Conservation (phyloP, 2,113 vertebrate genomes). For the Corvus hawaiiensis region DNA sequence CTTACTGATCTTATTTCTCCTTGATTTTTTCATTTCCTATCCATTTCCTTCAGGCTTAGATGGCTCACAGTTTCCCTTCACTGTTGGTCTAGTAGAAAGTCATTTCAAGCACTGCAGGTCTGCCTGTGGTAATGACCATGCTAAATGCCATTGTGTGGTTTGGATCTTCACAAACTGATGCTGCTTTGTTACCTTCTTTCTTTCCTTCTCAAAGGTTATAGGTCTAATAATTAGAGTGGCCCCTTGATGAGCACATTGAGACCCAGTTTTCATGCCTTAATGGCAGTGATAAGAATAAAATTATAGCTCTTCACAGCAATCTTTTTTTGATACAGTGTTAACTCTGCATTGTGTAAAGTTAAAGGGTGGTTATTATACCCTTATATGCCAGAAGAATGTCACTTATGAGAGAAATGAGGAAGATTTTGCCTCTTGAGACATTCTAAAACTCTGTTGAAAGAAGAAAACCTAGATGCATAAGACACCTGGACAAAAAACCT, state of each 20-base stretch:
- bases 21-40: neutral
- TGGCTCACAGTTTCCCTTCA: neutral
- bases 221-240: neutral
- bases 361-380: neutral
- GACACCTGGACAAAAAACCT: neutral
- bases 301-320: neutral
- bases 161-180: neutral
- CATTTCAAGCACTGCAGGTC: neutral
- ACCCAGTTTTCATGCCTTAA: neutral
- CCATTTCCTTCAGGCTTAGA: neutral
- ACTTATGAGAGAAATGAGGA: neutral
- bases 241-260: neutral
- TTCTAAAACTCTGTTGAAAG: neutral
- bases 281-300: neutral
- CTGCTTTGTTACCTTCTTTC: neutral
- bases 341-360: neutral
- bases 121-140: neutral
- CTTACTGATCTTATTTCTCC: neutral
- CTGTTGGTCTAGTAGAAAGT: neutral
- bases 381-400: neutral
- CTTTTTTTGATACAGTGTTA: neutral
- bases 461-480: neutral
- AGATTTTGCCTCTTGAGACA: neutral
- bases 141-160: conserved; percentile 10
- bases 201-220: conserved; percentile 19